Base-by-base conservation (phyloP, 2,797 vertebrate species). In the Aldrovandia affinis region DNA sequence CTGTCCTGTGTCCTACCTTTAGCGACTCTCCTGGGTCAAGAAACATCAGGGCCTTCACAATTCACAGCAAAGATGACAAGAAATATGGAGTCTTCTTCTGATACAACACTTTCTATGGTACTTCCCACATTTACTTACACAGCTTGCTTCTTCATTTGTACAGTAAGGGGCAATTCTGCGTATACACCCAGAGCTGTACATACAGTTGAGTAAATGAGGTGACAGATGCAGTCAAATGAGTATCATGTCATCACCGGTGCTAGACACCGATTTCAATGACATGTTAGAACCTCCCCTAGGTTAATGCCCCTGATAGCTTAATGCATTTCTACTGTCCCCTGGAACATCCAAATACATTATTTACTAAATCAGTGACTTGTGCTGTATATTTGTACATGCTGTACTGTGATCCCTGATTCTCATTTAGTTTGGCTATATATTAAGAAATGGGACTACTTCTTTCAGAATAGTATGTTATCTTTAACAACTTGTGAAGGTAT, bases 11-110 rank as follows among this genome's bases (percentile, higher is more conserved):
- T 20, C 73, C 52, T 28, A 36, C 4, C n/a, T 42, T 59, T 47
- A 15, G 8, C 54, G n/a, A 83, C 81, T 80, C 63, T 55, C 47
- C 81, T 91, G 88, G 86, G 78, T 87, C 88, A 91, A 91, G n/a
- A 77, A 65, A 85, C 42, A 83, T 84, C 12, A 30, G 7, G 39
- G 42, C 73, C n/a, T 77, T 44, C 42, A 47, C 9, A 77, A 77
- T 59, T 83, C 36, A 3, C 75, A 82, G 85, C 81, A 88, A 89
- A 84, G 28, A 57, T 44, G n/a, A 77, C 22, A 65, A 15, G 44
- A 79, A 63, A 50, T 20, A 9, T 30, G 8, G 44, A 79, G n/a
- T n/a, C n/a, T 44, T 83, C 75, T 78, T 83, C 78, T 39, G 57
- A 28, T 15, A 65, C 3, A 30, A 28, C 28, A 65, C 61, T 65